phyloP scores from a whole-genome alignment of 2,888 invertebrate species.

The Drosophila planitibia region DNA sequence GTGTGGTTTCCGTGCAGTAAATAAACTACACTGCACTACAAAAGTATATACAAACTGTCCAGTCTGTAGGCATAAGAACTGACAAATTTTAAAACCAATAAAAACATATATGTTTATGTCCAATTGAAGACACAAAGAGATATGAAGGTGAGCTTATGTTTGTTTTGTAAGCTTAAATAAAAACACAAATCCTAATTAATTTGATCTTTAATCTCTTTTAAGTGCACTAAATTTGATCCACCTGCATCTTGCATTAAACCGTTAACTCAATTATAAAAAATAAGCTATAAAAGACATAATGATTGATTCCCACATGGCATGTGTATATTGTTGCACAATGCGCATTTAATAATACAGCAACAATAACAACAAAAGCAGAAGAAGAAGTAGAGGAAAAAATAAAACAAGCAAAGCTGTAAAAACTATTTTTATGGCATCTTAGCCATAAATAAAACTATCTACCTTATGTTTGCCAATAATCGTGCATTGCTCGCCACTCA shows the following conservation, averaged over 20 bases:
- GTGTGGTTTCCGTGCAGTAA: slow-evolving; percentile 75
- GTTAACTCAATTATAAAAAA: slow-evolving; percentile 39
- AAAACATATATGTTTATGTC: not conserved
- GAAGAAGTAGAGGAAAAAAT: slow-evolving; percentile 2
- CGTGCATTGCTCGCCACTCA: slow-evolving; percentile 74
- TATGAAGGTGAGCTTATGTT: not conserved
- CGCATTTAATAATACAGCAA: slow-evolving; percentile 17
- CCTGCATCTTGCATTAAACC: slow-evolving; percentile 7
- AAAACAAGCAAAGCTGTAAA: slow-evolving; percentile 37
- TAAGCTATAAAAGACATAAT: slow-evolving; percentile 13
- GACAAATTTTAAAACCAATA: not conserved
- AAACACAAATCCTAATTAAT: not conserved
- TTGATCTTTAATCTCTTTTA: slow-evolving; percentile 1
- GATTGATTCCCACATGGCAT: slow-evolving; percentile 37
- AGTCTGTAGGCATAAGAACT: not conserved
- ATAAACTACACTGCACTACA: slow-evolving; percentile 49
- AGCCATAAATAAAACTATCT: slow-evolving; percentile 44
- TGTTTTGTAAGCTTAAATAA: not conserved
- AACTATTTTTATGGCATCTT: slow-evolving; percentile 44
- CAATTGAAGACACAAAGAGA: not conserved
- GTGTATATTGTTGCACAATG: slow-evolving; percentile 44
- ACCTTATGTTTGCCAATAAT: slow-evolving; percentile 31
- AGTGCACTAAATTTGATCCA: not conserved
- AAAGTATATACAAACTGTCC: not conserved
- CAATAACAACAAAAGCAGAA: not conserved